Base-by-base conservation (phyloP, 92 coral and sea anemone species). In the Virgularia gustaviana region DNA sequence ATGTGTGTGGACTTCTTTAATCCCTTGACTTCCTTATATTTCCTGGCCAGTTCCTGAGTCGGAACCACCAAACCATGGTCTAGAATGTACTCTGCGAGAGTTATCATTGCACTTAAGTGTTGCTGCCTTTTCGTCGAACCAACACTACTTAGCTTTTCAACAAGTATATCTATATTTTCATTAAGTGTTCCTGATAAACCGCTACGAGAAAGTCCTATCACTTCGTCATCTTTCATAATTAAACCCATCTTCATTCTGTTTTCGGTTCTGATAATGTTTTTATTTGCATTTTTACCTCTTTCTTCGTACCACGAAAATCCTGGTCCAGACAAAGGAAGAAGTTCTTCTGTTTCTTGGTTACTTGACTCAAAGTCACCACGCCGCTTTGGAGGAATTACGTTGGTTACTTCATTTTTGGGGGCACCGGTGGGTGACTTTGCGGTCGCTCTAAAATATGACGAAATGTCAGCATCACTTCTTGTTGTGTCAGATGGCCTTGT, bases 51-150 rank as follows among this genome's bases (percentile, higher is more conserved):
- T 27, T 27, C 56, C 54, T 57, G 88, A 1, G 84, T 84, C 8
- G 83, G 34, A 9, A 84, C 57, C 18, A 84, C 38, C 0, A 65
- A 75, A 11, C 88, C 81, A 56, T 84, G 63, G 34, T 67, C 54
- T 29, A 84, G 24, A 32, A 84, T 43, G 53, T 39, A 51, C 42
- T 79, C 65, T 5, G 67, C 88, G 43, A 79, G 43, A 18, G 81
- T 25, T 35, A 84, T 41, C 61, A 83, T 45, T 38, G 80, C 65
- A 24, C 51, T 64, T 29, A 78, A 42, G 36, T 84, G 88, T 9
- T 37, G 25, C 68, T 84, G 88, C 63, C 79, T 81, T 58, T 58
- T 58, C 20, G 2, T 3, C 3, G 65, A 58, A 15, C 55, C 55
- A 15, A 25, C 55, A 15, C 4, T 15, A 42, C 53, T 81, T 16